Evolutionary conservation across 2,113 vertebrate genomes (phyloP).

Genomic region (Dunckerocampus dactyliophorus): DNA sequence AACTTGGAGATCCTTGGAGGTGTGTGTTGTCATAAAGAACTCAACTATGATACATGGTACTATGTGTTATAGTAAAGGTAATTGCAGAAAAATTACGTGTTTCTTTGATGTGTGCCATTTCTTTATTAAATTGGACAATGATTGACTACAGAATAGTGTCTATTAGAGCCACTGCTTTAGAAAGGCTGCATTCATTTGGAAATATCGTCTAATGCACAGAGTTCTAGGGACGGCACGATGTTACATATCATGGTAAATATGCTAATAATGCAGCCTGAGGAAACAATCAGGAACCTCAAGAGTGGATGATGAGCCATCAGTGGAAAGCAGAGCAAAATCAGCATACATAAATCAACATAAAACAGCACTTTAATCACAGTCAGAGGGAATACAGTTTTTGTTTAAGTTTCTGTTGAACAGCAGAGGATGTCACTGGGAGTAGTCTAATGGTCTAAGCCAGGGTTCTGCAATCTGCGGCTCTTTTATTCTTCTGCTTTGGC

Average conservation of each 20-base stretch:
- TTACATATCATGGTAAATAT: not conserved
- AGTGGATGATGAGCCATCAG: not conserved
- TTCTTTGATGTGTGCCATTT: too few relatives aligned
- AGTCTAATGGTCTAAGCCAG: too few relatives aligned
- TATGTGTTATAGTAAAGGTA: too few relatives aligned
- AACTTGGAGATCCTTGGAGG: too few relatives aligned
- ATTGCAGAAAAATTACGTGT: too few relatives aligned
- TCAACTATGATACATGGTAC: too few relatives aligned
- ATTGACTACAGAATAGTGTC: too few relatives aligned
- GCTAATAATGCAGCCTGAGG: not conserved
- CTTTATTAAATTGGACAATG: too few relatives aligned
- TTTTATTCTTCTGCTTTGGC: too few relatives aligned
- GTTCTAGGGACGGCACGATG: not conserved
- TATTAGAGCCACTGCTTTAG: too few relatives aligned
- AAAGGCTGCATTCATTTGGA: not conserved
- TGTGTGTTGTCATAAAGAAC: too few relatives aligned
- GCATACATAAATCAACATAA: not conserved
- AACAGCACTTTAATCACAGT: not conserved
- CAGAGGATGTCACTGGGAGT: not conserved
- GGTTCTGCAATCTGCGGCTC: too few relatives aligned
- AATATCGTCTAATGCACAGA: not conserved
- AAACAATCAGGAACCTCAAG: not conserved
- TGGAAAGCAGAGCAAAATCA: not conserved
- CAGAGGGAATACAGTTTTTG: not conserved
- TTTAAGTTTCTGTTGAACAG: not conserved